A percentile compares a stretch with the other conserved stretches of the same genome.
phyloP scores from a whole-genome alignment of 1,140 invertebrate species.

The Odontomachus brunneus region DNA sequence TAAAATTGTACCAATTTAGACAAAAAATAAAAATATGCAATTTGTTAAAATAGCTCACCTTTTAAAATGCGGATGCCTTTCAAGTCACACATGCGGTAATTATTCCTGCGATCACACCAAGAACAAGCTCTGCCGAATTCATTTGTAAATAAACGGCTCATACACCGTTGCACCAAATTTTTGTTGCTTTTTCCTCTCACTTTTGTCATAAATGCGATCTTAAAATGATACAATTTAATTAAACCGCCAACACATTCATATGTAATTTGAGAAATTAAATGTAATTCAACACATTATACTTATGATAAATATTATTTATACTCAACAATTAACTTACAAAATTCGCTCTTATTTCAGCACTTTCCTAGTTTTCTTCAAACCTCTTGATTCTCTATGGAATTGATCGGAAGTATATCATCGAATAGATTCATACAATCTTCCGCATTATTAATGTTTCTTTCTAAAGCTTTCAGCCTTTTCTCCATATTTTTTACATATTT shows the following conservation, averaged over 20 bases:
- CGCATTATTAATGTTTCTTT: no score
- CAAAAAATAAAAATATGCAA: slow-evolving; percentile 14
- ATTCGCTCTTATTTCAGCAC: neutral
- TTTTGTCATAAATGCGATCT: slow-evolving; percentile 9
- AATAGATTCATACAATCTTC: neutral
- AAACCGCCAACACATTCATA: neutral
- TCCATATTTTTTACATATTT: slow-evolving; percentile 8
- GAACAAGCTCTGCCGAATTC: slow-evolving; percentile 16
- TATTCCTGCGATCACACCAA: slow-evolving; percentile 8
- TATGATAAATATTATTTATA: slow-evolving; percentile 24
- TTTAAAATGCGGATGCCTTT: slow-evolving; percentile 13
- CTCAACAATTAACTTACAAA: slow-evolving; percentile 16
- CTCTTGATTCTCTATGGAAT: neutral
- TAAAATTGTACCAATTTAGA: neutral
- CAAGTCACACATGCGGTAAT: slow-evolving; percentile 16
- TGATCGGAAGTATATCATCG: slow-evolving; percentile 6
- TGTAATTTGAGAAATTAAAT: neutral
- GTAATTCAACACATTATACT: no score
- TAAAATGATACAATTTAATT: neutral
- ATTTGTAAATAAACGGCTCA: slow-evolving; percentile 25
- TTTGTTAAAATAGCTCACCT: slow-evolving; percentile 14
- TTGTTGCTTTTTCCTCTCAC: neutral
- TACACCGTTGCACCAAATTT: slow-evolving; percentile 12
- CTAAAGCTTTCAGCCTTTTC: neutral
- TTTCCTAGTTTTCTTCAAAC: slow-evolving; percentile 5